Evolutionary conservation across 2,113 vertebrate genomes (phyloP), one percentile per base, ranked within the genome.

Genomic region (Mellivora capensis): DNA sequence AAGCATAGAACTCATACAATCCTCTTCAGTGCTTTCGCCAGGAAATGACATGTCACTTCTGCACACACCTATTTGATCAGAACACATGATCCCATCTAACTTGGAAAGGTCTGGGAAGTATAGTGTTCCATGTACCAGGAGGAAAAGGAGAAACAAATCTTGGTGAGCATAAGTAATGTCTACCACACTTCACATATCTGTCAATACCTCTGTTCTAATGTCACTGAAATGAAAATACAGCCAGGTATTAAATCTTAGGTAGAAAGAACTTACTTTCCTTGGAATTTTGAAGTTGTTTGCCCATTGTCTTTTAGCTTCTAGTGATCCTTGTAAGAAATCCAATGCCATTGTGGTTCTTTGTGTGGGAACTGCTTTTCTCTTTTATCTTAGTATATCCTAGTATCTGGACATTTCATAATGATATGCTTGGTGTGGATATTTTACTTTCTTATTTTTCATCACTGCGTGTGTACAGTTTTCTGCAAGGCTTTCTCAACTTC

Each of bases 361-460:
- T 67, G 29, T 67, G 61, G 47, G 8, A 82, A 71, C 42, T 34
- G 6, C 57, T 93, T 88, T 76, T 59, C 77, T 92, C 91, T 92
- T 62, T 69, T 34, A 67, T 67, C 14, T 31, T 34, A 64, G 29
- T 64, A 64, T 64, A 64, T 64, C 29, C 62, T 90, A 54, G 49
- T 87, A 54, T 90, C 90, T 27, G 52, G 74, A 90, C 7, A 69
- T 84, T 93, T 94, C 71, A 74, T 49, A 93, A 6, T 90, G 42
- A 61, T 54, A 85, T 29, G 59, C 18, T 69, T 49, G 7, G 7
- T 94, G 29, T 72, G 42, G 42, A 23, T 80, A 71, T 90, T 96
- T 90, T 87, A 72, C 15, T 91, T 86, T 87, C 77, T 85, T 90
- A n/a, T 54, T 79, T 96, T 79, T 87, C 17, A 76, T 81, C 57